These are phyloP conservation scores for Drosophila bocki DNA, from an alignment of 1,140 invertebrate species.

Conservation along the genomic window DNA sequence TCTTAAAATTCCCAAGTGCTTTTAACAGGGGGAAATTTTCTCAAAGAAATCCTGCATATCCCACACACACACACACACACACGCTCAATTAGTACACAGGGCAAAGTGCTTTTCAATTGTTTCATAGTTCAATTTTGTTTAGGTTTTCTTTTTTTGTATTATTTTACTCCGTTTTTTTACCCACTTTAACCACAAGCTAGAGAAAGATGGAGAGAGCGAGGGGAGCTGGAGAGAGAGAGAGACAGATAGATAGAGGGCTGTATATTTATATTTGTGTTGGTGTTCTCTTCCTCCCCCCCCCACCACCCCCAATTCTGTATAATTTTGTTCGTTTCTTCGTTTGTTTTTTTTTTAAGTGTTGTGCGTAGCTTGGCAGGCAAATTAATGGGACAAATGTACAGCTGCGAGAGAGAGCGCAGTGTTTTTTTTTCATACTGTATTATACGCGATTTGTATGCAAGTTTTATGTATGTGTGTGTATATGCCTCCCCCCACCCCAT, in stretches of 20 bases:
- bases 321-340: conserved; percentile 16
- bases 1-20: background rate
- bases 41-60: background rate
- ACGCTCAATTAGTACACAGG: conserved; percentile 33
- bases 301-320: conserved; percentile 2
- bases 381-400: conserved; percentile 35
- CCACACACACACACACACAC: conserved; percentile 1
- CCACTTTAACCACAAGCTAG: background rate
- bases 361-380: conserved; percentile 44
- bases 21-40: background rate
- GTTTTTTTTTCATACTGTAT: conserved; percentile 45
- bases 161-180: conserved; percentile 20
- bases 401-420: conserved; percentile 20
- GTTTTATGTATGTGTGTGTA: conserved; percentile 36
- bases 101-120: conserved; percentile 72
- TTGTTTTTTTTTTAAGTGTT: conserved; percentile 50
- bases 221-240: conserved; percentile 2
- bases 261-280: conserved; percentile 32
- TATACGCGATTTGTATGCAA: conserved; percentile 60
- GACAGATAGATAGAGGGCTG: conserved; percentile 10
- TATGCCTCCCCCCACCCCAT: background rate
- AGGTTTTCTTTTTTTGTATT: conserved; percentile 42
- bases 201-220: background rate
- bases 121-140: conserved; percentile 66
- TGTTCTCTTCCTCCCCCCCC: conserved; percentile 5